A percentile compares a stretch with the other conserved stretches of the same genome.
phyloP scores from a whole-genome alignment of 2,797 vertebrate genomes.

The Tinamus major region DNA sequence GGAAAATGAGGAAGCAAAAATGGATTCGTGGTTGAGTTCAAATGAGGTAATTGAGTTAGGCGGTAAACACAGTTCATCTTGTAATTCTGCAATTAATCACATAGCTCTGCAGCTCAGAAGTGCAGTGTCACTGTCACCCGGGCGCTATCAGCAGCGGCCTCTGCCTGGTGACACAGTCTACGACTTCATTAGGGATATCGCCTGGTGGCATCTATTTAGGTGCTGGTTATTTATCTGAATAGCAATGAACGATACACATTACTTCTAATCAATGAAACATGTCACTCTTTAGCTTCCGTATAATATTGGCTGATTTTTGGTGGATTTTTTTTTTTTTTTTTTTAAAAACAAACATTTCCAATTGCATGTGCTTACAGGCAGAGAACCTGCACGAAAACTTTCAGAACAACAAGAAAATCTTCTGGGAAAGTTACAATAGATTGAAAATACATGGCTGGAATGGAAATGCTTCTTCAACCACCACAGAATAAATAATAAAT shows the following conservation, averaged over 20 bases:
- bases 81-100: background rate
- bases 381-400: conserved; percentile 16
- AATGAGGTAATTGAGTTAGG: background rate
- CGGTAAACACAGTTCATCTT: background rate
- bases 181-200: background rate
- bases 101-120: background rate
- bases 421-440: conserved; percentile 52
- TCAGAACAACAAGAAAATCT: conserved; percentile 33
- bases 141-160: background rate
- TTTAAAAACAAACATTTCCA: background rate
- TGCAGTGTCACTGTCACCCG: background rate
- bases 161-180: background rate
- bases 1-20: background rate
- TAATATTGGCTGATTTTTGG: background rate
- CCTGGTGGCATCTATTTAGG: background rate
- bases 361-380: background rate
- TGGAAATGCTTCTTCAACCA: conserved; percentile 24
- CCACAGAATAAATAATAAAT: conserved; percentile 44
- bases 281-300: background rate
- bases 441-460: conserved; percentile 14
- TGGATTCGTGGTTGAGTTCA: background rate
- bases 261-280: background rate
- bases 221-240: background rate
- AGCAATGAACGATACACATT: background rate
- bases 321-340: background rate